Evolutionary conservation across 2,888 invertebrate genomes (phyloP).

Genomic region (Melinaea marsaeus): DNA sequence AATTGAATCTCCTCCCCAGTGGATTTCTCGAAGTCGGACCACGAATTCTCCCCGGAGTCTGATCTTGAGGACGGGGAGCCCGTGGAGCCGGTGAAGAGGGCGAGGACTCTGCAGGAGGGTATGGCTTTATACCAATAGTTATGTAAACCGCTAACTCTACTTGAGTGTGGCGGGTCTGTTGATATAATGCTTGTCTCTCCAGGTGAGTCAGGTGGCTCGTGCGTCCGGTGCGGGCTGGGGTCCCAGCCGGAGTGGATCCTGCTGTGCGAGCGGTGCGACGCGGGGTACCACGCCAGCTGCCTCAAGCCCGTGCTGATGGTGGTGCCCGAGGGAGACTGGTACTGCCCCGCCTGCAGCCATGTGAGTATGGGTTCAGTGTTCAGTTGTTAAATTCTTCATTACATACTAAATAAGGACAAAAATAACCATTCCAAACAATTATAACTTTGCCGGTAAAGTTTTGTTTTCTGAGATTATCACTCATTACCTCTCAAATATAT

Average conservation of each 20-base stretch:
- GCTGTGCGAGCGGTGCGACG: conserved; percentile 96
- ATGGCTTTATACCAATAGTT: not conserved
- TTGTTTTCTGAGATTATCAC: too few species aligned
- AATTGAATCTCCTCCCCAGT: conserved; percentile 46
- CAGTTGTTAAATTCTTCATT: too few species aligned
- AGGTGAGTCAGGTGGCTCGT: conserved; percentile 83
- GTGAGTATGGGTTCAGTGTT: conserved; percentile 70
- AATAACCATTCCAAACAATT: too few species aligned
- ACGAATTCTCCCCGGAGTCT: conserved; percentile 95
- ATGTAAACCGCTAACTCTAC: conserved; percentile 2
- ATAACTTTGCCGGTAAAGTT: too few species aligned
- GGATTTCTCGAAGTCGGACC: conserved; percentile 84
- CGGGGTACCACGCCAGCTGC: conserved; percentile 98
- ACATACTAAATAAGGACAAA: too few species aligned
- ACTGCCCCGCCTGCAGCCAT: conserved; percentile 98
- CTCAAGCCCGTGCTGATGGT: conserved; percentile 93
- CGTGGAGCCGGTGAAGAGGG: conserved; percentile 86
- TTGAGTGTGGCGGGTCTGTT: not conserved
- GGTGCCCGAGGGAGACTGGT: conserved; percentile 99
- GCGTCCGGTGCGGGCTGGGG: conserved; percentile 92
- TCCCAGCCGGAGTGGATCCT: conserved; percentile 99
- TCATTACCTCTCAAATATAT: too few species aligned
- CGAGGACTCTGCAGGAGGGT: conserved; percentile 91
- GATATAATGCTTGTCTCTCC: conserved; percentile 1
- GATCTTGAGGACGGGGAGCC: conserved; percentile 84